Evolutionary conservation across 2,888 invertebrate species (phyloP).

Genomic region (Meganola albula): DNA sequence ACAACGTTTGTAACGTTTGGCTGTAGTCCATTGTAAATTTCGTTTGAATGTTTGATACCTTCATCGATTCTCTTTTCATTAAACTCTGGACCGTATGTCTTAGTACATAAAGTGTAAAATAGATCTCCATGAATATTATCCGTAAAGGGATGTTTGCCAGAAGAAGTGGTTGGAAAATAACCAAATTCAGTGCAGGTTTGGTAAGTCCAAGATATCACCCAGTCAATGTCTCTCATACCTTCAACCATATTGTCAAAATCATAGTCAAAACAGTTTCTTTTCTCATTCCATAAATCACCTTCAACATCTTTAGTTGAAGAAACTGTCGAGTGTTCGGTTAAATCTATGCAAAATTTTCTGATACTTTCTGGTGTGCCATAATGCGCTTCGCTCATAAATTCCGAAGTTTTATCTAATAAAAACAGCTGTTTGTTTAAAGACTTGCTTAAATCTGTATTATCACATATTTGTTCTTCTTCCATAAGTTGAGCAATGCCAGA

Average conservation of each 20-base stretch:
- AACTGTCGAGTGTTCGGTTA: slow-evolving; percentile 24
- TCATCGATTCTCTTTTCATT: slow-evolving; percentile 46
- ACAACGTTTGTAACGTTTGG: slow-evolving; percentile 75
- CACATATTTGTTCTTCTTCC: slow-evolving; percentile 54
- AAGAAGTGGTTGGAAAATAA: slow-evolving; percentile 81
- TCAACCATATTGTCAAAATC: slow-evolving; percentile 49
- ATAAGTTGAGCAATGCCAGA: slow-evolving; percentile 47
- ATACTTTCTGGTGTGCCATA: slow-evolving; percentile 46
- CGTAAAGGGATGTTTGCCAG: slow-evolving; percentile 77
- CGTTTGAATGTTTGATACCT: slow-evolving; percentile 60
- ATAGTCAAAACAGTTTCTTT: slow-evolving; percentile 40
- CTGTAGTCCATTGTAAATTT: slow-evolving; percentile 62
- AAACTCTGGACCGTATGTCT: slow-evolving; percentile 58
- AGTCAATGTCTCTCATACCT: slow-evolving; percentile 32
- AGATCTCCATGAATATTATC: slow-evolving; percentile 58
- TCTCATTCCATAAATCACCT: slow-evolving; percentile 32
- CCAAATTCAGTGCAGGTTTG: slow-evolving; percentile 89
- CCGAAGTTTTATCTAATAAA: slow-evolving; percentile 40
- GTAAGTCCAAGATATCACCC: slow-evolving; percentile 78
- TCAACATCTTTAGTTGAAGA: slow-evolving; percentile 28
- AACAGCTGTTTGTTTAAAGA: slow-evolving; percentile 54
- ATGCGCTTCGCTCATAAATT: slow-evolving; percentile 49
- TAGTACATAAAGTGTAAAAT: slow-evolving; percentile 55
- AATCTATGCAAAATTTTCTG: slow-evolving; percentile 38
- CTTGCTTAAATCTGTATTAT: slow-evolving; percentile 44